phyloP scores from a whole-genome alignment of 2,797 vertebrate species.

The Gallinago solitaria region DNA sequence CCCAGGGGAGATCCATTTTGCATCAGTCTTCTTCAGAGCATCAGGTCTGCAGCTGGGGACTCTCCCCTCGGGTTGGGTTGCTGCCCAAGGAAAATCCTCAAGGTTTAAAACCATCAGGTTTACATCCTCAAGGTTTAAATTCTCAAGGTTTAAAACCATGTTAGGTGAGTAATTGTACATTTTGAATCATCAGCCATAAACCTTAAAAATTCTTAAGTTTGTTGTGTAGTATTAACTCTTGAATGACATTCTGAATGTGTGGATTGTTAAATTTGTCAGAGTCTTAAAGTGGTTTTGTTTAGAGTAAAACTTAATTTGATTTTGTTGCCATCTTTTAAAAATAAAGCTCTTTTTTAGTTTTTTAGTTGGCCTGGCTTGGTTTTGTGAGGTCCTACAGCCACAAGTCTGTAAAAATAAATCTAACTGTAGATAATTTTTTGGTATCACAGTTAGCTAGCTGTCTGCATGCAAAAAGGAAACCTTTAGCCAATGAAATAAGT shows the following conservation, averaged over 20 bases:
- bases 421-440: not conserved
- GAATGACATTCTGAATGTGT: not conserved
- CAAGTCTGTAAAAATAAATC: not conserved
- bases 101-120: not conserved
- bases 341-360: not conserved
- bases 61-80: not conserved
- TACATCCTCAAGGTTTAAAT: not conserved
- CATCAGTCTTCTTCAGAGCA: not conserved
- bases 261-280: not conserved
- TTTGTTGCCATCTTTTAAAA: not conserved
- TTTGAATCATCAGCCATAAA: not conserved
- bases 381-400: not conserved
- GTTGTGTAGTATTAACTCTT: not conserved
- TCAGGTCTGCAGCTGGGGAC: not conserved
- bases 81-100: not conserved
- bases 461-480: not conserved
- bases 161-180: not conserved
- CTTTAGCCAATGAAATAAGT: not conserved
- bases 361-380: not conserved
- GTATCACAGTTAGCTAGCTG: not conserved
- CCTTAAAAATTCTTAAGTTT: not conserved
- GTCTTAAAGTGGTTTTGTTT: not conserved
- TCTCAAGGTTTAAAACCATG: not conserved
- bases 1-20: not conserved
- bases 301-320: not conserved